phyloP scores from a whole-genome alignment of 2,888 invertebrate genomes.

The Phorcus lineatus region DNA sequence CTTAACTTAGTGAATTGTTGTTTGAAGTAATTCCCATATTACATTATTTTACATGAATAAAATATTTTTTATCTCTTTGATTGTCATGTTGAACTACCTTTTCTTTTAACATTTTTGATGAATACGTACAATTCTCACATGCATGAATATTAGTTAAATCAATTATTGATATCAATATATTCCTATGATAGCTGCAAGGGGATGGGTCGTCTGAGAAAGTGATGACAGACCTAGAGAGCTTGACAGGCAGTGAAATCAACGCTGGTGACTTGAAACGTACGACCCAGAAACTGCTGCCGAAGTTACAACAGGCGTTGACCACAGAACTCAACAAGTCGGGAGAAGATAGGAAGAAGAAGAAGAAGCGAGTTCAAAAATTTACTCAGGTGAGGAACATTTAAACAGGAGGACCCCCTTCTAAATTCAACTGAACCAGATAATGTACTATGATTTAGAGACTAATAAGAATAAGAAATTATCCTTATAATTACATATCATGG shows the following conservation, averaged over 20 bases:
- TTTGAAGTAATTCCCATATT: too few relatives aligned
- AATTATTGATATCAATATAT: background rate
- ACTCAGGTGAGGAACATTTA: slow-evolving; percentile 51
- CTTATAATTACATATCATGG: too few relatives aligned
- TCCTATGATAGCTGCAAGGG: slow-evolving; percentile 8
- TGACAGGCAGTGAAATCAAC: slow-evolving; percentile 39
- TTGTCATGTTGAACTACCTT: background rate
- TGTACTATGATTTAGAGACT: too few relatives aligned
- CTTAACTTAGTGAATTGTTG: too few relatives aligned
- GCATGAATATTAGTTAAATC: background rate
- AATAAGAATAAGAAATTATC: too few relatives aligned
- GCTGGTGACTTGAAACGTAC: slow-evolving; percentile 58
- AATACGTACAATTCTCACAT: background rate
- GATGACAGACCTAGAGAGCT: slow-evolving; percentile 56
- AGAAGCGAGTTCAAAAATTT: slow-evolving; percentile 58
- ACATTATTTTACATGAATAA: too few relatives aligned
- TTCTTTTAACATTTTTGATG: background rate
- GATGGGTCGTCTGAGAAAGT: slow-evolving; percentile 38
- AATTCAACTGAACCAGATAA: too few relatives aligned
- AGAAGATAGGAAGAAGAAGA: slow-evolving; percentile 41
- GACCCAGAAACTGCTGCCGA: slow-evolving; percentile 50
- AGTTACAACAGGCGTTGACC: slow-evolving; percentile 60
- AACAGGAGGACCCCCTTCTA: too few relatives aligned
- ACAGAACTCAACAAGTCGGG: slow-evolving; percentile 29
- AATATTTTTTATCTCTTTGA: too few relatives aligned